These are phyloP conservation scores for Slavum lentiscoides DNA, from an alignment of 2,888 invertebrate genomes.

Conservation along the genomic window DNA sequence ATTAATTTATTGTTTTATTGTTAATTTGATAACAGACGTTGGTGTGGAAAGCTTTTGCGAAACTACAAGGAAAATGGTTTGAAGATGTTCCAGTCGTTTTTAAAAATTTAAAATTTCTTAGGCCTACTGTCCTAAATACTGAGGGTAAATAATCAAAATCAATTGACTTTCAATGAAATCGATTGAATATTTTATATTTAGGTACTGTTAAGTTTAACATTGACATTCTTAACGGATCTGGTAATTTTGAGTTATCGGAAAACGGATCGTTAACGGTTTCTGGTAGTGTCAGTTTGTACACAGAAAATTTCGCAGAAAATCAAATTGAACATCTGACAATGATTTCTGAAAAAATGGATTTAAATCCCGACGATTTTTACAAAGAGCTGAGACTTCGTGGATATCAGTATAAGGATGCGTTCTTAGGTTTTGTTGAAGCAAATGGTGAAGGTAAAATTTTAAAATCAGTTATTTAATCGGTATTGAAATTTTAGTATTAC, in stretches of 20 bases:
- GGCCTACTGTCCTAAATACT: slow-evolving; percentile 48
- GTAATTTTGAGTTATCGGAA: slow-evolving; percentile 54
- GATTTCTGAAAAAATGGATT: slow-evolving; percentile 37
- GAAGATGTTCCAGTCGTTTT: slow-evolving; percentile 53
- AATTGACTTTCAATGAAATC: background rate
- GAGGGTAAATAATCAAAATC: slow-evolving; percentile 13
- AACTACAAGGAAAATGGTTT: slow-evolving; percentile 53
- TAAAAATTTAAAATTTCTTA: slow-evolving; percentile 53
- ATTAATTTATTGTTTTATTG: background rate
- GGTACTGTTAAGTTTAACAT: slow-evolving; percentile 45
- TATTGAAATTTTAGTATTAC: no score
- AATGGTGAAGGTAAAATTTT: slow-evolving; percentile 41
- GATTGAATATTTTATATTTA: slow-evolving; percentile 18
- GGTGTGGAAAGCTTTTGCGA: slow-evolving; percentile 54
- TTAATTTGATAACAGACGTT: slow-evolving; percentile 46
- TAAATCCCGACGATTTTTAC: slow-evolving; percentile 65
- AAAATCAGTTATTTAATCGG: background rate
- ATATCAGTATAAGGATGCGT: slow-evolving; percentile 63
- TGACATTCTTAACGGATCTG: slow-evolving; percentile 51
- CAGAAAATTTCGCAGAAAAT: background rate
- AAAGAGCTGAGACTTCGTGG: slow-evolving; percentile 73
- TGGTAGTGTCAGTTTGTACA: slow-evolving; percentile 26
- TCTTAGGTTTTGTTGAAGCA: slow-evolving; percentile 60
- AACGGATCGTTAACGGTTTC: slow-evolving; percentile 39
- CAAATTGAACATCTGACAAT: slow-evolving; percentile 12